phyloP scores from a whole-genome alignment of 2,797 vertebrate species.

The Vultur gryphus region DNA sequence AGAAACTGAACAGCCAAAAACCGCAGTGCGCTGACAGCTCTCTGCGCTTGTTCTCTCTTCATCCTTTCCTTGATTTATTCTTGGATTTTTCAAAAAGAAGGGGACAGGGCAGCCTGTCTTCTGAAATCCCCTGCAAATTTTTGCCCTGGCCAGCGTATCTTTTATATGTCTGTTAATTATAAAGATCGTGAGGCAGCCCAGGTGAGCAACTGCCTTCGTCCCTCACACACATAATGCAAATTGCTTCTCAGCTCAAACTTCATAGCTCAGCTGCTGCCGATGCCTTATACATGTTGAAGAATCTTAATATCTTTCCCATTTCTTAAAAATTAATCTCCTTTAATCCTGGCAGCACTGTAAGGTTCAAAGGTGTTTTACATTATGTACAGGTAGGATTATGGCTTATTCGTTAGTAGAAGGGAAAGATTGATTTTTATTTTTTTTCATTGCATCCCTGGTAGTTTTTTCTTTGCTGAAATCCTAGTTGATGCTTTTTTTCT shows the following conservation, averaged over 20 bases:
- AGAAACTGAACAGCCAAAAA: background rate
- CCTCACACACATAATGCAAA: background rate
- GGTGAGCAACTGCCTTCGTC: slow-evolving; percentile 19
- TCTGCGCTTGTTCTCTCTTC: background rate
- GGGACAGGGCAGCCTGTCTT: slow-evolving; percentile 7
- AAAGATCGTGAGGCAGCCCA: background rate
- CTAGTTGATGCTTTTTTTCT: background rate
- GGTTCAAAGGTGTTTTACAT: slow-evolving; percentile 62
- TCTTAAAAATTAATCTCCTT: slow-evolving; percentile 59
- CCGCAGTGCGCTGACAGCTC: background rate
- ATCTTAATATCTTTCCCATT: slow-evolving; percentile 46
- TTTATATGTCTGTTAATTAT: background rate
- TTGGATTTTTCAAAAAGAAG: slow-evolving; percentile 10
- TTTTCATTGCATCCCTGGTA: background rate
- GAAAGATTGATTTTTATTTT: background rate
- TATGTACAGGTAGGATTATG: slow-evolving; percentile 64
- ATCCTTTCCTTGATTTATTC: slow-evolving; percentile 46
- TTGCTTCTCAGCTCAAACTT: slow-evolving; percentile 27
- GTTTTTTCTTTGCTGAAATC: slow-evolving; percentile 45
- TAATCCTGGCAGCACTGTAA: slow-evolving; percentile 58
- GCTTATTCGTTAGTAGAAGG: slow-evolving; percentile 30
- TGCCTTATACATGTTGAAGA: slow-evolving; percentile 7
- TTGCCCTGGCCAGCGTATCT: background rate
- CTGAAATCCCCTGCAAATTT: background rate
- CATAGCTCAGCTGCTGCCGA: slow-evolving; percentile 2